phyloP scores from a whole-genome alignment of 2,888 invertebrate genomes.

The Vanessa cardui region DNA sequence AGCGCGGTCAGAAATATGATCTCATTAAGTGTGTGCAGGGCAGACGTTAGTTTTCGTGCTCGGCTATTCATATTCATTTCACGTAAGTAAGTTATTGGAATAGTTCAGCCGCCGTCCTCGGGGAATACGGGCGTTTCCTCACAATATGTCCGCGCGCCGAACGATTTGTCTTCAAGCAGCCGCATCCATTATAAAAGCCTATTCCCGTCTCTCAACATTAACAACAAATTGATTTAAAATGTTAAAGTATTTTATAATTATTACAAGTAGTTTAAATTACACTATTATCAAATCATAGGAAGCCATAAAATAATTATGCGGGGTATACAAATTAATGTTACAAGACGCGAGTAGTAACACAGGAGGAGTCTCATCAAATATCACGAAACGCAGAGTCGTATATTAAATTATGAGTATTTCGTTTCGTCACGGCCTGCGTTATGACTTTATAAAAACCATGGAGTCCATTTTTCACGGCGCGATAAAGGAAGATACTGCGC shows the following conservation, averaged over 20 bases:
- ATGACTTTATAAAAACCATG: conserved; percentile 72
- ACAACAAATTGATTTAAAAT: conserved; percentile 2
- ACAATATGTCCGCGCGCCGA: conserved; percentile 63
- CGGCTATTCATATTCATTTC: conserved; percentile 56
- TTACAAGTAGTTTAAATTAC: background rate
- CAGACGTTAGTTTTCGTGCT: background rate
- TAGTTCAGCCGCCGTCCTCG: conserved; percentile 48
- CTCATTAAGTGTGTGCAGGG: too few species aligned
- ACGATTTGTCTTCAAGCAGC: conserved; percentile 68
- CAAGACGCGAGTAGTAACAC: background rate
- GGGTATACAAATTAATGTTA: background rate
- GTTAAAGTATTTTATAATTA: background rate
- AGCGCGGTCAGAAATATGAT: too few species aligned
- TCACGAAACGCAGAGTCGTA: background rate
- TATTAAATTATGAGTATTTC: conserved; percentile 4
- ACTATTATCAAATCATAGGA: background rate
- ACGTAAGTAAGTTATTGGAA: conserved; percentile 53
- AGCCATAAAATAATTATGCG: background rate
- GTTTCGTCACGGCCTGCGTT: conserved; percentile 71
- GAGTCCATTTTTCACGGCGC: conserved; percentile 62
- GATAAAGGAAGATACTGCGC: conserved; percentile 66
- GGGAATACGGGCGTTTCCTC: conserved; percentile 48
- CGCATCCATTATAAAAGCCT: conserved; percentile 61
- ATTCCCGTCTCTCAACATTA: conserved; percentile 37
- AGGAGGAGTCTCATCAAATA: background rate